Conservation (phyloP, 2,888 invertebrate species). For the Agrotis clavis region DNA sequence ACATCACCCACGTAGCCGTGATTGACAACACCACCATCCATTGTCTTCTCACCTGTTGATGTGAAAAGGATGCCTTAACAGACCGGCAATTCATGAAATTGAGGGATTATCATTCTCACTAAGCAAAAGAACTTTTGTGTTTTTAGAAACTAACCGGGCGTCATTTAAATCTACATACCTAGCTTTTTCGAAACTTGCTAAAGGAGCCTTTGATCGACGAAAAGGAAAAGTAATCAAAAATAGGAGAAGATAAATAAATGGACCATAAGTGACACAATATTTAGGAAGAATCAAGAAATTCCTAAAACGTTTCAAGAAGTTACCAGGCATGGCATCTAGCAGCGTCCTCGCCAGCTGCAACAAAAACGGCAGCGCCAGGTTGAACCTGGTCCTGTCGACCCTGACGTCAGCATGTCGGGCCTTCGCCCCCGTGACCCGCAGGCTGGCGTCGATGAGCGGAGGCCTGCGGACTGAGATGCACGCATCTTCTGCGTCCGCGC, state of each 20-base stretch:
- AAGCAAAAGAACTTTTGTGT: background rate
- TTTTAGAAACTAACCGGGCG: background rate
- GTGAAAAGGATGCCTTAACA: background rate
- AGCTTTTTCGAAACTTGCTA: background rate
- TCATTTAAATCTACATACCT: background rate
- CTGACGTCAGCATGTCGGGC: constrained; percentile 93
- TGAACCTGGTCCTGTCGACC: constrained; percentile 94
- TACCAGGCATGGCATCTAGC: constrained; percentile 91
- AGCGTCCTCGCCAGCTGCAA: constrained; percentile 91
- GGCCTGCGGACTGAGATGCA: constrained; percentile 92
- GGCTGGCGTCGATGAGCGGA: constrained; percentile 93
- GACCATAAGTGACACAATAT: too few species aligned
- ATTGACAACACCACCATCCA: constrained; percentile 93
- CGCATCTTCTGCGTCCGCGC: constrained; percentile 87
- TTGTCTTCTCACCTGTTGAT: constrained; percentile 88
- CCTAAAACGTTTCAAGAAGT: background rate
- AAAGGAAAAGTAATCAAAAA: too few species aligned
- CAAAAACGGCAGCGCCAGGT: constrained; percentile 94
- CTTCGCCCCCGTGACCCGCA: constrained; percentile 92
- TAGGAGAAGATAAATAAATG: too few species aligned
- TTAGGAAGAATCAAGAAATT: background rate
- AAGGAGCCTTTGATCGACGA: too few species aligned
- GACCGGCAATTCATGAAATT: background rate
- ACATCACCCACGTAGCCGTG: constrained; percentile 93
- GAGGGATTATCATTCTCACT: too few species aligned